Evolutionary conservation across 2,888 invertebrate genomes (phyloP).

Genomic region (Muscina levida): DNA sequence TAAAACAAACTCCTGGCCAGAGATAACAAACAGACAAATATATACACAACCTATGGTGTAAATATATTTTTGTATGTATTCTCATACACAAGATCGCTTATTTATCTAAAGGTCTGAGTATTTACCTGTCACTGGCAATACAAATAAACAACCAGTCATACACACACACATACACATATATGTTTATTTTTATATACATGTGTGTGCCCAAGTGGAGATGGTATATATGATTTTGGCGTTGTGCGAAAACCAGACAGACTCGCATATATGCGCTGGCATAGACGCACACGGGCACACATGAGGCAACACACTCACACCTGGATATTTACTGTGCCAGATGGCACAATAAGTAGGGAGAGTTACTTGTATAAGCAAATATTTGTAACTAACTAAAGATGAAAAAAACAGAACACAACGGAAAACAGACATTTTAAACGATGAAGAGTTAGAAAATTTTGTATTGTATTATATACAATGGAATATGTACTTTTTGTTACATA

Average conservation of each 20-base stretch:
- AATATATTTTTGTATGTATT: not conserved
- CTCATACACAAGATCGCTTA: no score
- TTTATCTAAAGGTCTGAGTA: conserved; percentile 26
- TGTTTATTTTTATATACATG: not conserved
- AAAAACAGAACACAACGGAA: no score
- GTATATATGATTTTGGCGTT: not conserved
- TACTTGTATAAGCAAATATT: not conserved
- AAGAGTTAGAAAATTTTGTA: no score
- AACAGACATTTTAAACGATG: no score
- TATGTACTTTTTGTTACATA: no score
- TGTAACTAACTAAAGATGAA: not conserved
- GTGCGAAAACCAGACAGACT: not conserved
- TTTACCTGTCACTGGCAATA: conserved; percentile 46
- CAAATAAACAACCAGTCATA: no score
- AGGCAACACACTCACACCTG: conserved; percentile 8
- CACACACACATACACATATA: not conserved
- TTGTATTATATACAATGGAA: no score
- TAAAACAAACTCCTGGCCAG: not conserved
- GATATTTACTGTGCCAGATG: conserved; percentile 39
- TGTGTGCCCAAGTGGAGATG: not conserved
- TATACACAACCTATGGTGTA: conserved; percentile 7
- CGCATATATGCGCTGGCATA: not conserved
- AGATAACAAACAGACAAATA: conserved; percentile 5
- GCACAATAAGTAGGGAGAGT: not conserved
- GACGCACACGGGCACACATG: not conserved